Evolutionary conservation across 1,140 invertebrate genomes (phyloP), one percentile per base, ranked within the genome.

Genomic region (Rhagoletis pomonella): DNA sequence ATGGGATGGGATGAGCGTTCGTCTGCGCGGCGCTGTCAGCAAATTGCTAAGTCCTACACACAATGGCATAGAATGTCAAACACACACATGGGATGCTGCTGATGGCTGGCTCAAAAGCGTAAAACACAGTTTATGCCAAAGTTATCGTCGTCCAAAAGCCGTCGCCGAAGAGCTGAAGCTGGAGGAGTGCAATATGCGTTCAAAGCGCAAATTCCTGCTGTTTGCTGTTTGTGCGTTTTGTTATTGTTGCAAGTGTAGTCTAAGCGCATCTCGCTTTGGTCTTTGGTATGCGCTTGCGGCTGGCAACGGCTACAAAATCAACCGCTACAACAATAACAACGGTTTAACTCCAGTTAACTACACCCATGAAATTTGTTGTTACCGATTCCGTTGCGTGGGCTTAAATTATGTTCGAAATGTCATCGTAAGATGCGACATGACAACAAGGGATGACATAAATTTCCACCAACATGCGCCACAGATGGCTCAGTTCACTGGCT

Each of bases 391-490:
- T 86, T 92, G 91, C 91, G 91, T 92, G 91, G 91, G 91, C 89
- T 92, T 92, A 91, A 92, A 92, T 92, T 92, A 92, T 92, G 91
- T 92, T 91, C 90, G 88, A 92, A 92, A 92, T 92, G 91, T 92
- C 91, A 92, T 92, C 91, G 91, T 92, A 92, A 92, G 91, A 92
- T 92, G 91, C 91, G 91, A 92, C 91, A 91, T 91, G 91, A 92
- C 91, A 92, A 92, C 90, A 92, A 92, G 91, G 90, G 91, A 91
- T 92, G 91, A 92, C 91, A 92, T 92, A 92, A 92, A 92, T 92
- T 92, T 92, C 91, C 91, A 92, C 91, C 91, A 92, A 92, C 91
- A 92, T 92, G 90, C 89, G 73, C 73, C 73, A 29, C 73, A 88
- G 87, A 87, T 47, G 65, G 62, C 64, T 55, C 62, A 67, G 47